phyloP scores from a whole-genome alignment of 1,140 invertebrate species.

The Caenorhabditis brenneri region DNA sequence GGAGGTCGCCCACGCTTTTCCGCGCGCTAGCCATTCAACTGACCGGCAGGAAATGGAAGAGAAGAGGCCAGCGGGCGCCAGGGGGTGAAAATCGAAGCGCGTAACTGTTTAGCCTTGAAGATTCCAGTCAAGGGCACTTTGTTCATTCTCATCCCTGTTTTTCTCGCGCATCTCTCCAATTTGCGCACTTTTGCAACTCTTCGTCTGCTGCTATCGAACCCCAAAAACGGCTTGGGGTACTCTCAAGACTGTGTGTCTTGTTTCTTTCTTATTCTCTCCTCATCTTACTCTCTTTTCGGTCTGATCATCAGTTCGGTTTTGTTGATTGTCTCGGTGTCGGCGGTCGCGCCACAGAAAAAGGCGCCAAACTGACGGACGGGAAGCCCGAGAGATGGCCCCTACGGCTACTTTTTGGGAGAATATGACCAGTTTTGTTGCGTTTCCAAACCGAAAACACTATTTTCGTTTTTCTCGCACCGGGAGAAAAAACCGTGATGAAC shows the following conservation, averaged over 20 bases:
- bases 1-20: conserved; percentile 21
- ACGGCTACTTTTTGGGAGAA: conserved; percentile 38
- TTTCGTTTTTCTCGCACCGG: neutral
- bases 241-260: conserved; percentile 13
- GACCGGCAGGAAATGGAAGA: conserved; percentile 35
- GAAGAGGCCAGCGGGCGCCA: neutral
- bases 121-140: conserved; percentile 43
- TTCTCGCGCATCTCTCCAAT: conserved; percentile 35
- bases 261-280: neutral
- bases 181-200: conserved; percentile 43
- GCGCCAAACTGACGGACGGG: conserved; percentile 35
- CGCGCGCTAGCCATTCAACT: neutral
- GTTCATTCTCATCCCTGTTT: conserved; percentile 39
- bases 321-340: conserved; percentile 42
- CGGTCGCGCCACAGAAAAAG: conserved; percentile 38
- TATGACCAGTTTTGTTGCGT: conserved; percentile 34
- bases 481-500: neutral
- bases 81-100: conserved; percentile 32
- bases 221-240: conserved; percentile 24
- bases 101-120: conserved; percentile 43
- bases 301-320: conserved; percentile 37
- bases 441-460: conserved; percentile 15
- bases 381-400: conserved; percentile 26
- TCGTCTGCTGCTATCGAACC: conserved; percentile 30
- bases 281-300: conserved; percentile 15